Evolutionary conservation across 2,888 invertebrate genomes (phyloP).

Genomic region (Nasonovia ribisnigri): DNA sequence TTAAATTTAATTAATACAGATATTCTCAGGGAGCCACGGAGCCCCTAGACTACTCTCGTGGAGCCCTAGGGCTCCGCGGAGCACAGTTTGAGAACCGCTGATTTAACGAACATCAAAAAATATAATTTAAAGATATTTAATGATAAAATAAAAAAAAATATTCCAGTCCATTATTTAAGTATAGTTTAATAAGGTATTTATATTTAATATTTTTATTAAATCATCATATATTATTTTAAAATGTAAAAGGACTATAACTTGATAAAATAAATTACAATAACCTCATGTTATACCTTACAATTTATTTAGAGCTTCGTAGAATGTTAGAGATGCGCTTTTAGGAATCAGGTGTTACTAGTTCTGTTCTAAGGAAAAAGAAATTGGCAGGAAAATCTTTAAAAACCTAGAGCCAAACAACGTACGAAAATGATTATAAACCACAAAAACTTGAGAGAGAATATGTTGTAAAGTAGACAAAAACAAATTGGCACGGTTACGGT

Average conservation of each 20-base stretch:
- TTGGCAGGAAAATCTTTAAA: not conserved
- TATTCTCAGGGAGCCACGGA: too few species aligned
- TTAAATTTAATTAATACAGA: too few species aligned
- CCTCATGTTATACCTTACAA: not conserved
- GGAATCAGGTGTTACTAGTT: not conserved
- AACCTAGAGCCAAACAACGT: not conserved
- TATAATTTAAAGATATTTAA: not conserved
- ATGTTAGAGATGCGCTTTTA: not conserved
- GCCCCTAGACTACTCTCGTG: too few species aligned
- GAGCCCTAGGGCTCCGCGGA: too few species aligned
- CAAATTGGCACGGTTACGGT: not conserved
- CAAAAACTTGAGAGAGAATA: not conserved
- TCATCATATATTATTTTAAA: not conserved
- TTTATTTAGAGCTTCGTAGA: not conserved
- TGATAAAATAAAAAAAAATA: not conserved
- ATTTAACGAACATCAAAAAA: not conserved
- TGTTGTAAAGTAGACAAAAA: slow-evolving; percentile 10
- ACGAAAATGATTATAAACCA: not conserved
- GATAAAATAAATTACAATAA: not conserved
- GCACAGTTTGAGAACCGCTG: too few species aligned
- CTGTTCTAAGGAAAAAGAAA: not conserved
- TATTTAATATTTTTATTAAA: not conserved
- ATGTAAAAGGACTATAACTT: not conserved
- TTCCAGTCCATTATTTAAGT: not conserved
- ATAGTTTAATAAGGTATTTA: not conserved